Conservation (phyloP, 2,888 invertebrate genomes). For the Phalangium opilio region DNA sequence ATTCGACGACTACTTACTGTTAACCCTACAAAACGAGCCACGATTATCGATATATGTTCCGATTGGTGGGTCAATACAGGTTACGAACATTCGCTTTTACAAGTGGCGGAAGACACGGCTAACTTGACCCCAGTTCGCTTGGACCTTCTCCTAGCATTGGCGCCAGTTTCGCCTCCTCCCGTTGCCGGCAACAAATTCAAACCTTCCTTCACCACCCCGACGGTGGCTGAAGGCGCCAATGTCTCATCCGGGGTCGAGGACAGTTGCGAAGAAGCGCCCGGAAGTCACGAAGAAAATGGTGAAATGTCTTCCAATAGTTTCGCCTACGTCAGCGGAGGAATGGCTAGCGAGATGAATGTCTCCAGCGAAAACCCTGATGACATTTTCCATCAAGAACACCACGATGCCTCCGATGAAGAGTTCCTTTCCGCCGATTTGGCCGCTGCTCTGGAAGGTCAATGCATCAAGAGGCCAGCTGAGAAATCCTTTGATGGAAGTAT, state of each 20-base stretch:
- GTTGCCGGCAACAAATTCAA: conserved; percentile 2
- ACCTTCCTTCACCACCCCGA: too few relatives aligned
- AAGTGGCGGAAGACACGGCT: conserved; percentile 70
- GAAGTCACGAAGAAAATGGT: conserved; percentile 10
- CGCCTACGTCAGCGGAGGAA: conserved; percentile 14
- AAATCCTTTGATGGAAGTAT: conserved; percentile 17
- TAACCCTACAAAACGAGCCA: conserved; percentile 74
- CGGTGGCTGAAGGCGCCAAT: too few relatives aligned
- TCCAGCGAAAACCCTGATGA: conserved; percentile 13
- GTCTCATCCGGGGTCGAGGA: neutral
- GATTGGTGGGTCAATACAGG: conserved; percentile 95
- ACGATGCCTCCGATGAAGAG: conserved; percentile 12
- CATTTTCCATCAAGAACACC: conserved; percentile 9
- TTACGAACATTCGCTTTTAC: conserved; percentile 60
- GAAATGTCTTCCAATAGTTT: conserved; percentile 15
- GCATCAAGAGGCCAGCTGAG: conserved; percentile 14
- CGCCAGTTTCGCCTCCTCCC: conserved; percentile 38
- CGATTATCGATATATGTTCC: conserved; percentile 81
- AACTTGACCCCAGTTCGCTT: conserved; percentile 78
- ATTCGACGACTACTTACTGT: conserved; percentile 91
- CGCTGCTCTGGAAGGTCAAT: conserved; percentile 14
- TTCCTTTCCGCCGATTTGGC: conserved; percentile 18
- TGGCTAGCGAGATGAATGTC: conserved; percentile 11
- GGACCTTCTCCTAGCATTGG: conserved; percentile 61
- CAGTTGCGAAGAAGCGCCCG: conserved; percentile 1